These are phyloP conservation scores for Microctenopoma steveboyesi DNA, from an alignment of 2,797 vertebrate species.

Conservation along the genomic window DNA sequence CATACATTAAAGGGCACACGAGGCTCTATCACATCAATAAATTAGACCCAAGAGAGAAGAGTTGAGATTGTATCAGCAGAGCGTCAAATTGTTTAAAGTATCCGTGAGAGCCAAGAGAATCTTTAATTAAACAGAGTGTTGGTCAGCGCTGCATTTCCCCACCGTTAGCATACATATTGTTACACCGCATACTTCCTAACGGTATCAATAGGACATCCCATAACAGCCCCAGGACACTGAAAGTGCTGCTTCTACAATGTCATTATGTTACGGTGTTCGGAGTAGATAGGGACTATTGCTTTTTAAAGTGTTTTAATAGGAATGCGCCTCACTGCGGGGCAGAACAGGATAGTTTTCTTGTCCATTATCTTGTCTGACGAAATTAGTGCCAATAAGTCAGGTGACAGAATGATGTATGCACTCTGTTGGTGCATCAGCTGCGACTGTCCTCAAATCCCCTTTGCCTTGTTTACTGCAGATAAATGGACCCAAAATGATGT, in stretches of 20 bases:
- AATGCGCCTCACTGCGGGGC: constrained; percentile 18
- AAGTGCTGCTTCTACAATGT: constrained; percentile 65
- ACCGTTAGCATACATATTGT: constrained; percentile 46
- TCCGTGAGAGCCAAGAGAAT: constrained; percentile 71
- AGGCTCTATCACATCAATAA: constrained; percentile 72
- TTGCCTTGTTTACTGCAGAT: constrained; percentile 60
- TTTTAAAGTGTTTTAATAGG: constrained; percentile 54
- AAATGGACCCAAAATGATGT: constrained; percentile 38
- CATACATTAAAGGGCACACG: constrained; percentile 62
- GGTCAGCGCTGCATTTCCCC: constrained; percentile 61
- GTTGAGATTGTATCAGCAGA: constrained; percentile 65
- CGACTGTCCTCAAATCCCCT: constrained; percentile 61
- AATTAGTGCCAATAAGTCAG: constrained; percentile 67
- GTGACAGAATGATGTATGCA: constrained; percentile 68
- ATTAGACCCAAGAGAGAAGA: constrained; percentile 75
- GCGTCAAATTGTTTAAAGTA: constrained; percentile 73
- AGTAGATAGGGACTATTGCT: constrained; percentile 36
- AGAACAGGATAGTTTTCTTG: constrained; percentile 51
- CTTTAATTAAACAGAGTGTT: constrained; percentile 78
- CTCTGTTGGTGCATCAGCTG: constrained; percentile 12
- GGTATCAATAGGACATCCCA: constrained; percentile 49
- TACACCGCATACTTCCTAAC: not conserved
- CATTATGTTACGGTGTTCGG: constrained; percentile 61
- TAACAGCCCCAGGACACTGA: constrained; percentile 50
- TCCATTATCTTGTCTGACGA: constrained; percentile 48